Evolutionary conservation across 2,797 vertebrate species (phyloP), one percentile per base, ranked within the genome.

Genomic region (Ciconia nigra): DNA sequence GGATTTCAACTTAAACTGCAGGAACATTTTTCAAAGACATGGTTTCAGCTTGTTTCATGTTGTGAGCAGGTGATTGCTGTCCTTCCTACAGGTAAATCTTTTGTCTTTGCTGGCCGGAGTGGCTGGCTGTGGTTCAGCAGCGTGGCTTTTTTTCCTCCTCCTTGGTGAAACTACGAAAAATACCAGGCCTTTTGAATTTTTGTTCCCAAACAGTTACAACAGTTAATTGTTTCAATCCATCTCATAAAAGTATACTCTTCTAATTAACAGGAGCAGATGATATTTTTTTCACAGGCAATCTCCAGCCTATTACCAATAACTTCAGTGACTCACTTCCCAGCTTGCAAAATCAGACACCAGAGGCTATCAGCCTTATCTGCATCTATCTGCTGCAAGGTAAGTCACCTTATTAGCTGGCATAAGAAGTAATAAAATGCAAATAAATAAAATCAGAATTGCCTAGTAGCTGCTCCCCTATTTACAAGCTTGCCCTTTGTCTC

Each of bases 381-480:
- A 51, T 49, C 67, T 44, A 35, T 52, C 31, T 83, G 73, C 71
- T 63, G 29, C 69, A 80, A 77, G 67, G 47, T 35, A 77, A 78
- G 35, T 81, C 87, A 94, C 67, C 57, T 83, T 67, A 63, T 83
- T 89, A 93, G 52, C 74, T 92, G 78, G 29, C 19, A 93, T 17
- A 47, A 83, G 19, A 77, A 74, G 76, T 70, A 92, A 61, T 47
- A 61, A 72, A 96, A 41, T 2, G 11, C 54, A 95, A 97, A 89
- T 55, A 91, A 94, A 88, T 19, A 87, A 72, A 87, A 85, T 28
- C 41, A 74, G 78, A 93, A 93, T 87, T 92, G 52, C 57, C 8
- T 67, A 61, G 63, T 5, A 14, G 63, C 90, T 94, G 90, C 86
- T 96, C 86, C 97, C 31, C 91, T 94, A 19, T 92, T 95, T 90